Conservation (phyloP, 2,113 vertebrate genomes). For the Hippolais icterina region DNA sequence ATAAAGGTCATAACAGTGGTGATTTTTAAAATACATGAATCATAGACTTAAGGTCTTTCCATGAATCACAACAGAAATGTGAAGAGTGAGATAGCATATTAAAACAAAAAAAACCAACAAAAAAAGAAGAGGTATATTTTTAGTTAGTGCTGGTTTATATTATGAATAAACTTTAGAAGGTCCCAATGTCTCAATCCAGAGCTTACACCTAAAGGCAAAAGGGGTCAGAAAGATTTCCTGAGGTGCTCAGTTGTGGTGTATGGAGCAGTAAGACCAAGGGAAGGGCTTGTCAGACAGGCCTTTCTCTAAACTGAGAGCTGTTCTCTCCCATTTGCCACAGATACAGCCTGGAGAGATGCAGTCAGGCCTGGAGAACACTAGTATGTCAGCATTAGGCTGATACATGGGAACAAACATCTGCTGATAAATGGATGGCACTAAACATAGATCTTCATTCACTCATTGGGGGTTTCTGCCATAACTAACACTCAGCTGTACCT, state of each 20-base stretch:
- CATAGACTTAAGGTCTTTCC: conserved; percentile 14
- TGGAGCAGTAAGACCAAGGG: not conserved
- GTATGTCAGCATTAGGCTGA: not conserved
- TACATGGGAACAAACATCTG: not conserved
- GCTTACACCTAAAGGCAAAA: not conserved
- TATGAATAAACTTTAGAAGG: not conserved
- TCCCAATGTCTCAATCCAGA: not conserved
- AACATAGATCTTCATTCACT: not conserved
- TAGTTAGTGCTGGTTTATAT: not conserved
- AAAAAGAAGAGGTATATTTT: not conserved
- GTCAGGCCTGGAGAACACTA: not conserved
- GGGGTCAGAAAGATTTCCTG: not conserved
- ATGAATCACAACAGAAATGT: conserved; percentile 26
- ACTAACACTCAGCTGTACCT: not conserved
- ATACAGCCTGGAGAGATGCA: not conserved
- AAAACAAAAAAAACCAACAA: not conserved
- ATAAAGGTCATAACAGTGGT: not conserved
- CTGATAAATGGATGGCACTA: not conserved
- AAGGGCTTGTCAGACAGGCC: not conserved
- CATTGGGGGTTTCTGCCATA: not conserved
- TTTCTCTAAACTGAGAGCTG: not conserved
- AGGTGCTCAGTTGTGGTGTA: not conserved
- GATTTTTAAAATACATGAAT: not conserved
- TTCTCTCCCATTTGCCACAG: not conserved
- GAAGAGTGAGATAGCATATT: not conserved